Evolutionary conservation across 2,797 vertebrate genomes (phyloP).

Genomic region (Falco concolor): DNA sequence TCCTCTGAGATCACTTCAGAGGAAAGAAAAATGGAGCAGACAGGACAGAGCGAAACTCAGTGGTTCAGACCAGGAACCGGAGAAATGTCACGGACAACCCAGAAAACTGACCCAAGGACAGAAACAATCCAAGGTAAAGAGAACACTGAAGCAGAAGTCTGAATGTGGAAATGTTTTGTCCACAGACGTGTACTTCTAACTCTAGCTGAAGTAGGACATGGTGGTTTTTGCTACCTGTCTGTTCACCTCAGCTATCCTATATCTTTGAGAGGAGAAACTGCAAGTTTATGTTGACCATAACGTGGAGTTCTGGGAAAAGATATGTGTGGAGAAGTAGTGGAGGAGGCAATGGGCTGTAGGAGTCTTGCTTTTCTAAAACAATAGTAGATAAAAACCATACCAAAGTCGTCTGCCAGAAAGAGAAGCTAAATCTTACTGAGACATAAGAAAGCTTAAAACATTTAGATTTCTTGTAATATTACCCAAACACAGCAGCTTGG

Average conservation of each 20-base stretch:
- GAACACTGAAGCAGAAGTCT: neutral
- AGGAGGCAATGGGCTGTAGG: neutral
- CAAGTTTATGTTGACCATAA: neutral
- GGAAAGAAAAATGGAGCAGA: neutral
- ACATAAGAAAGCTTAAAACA: slow-evolving; percentile 27
- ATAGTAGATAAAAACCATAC: slow-evolving; percentile 10
- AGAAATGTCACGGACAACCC: neutral
- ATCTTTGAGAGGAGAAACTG: neutral
- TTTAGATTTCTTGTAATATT: slow-evolving; percentile 42
- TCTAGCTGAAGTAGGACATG: neutral
- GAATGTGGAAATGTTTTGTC: neutral
- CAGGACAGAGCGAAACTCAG: neutral
- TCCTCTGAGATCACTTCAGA: neutral
- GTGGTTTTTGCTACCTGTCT: neutral
- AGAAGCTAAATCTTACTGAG: neutral
- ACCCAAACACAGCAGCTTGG: slow-evolving; percentile 29
- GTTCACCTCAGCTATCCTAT: neutral
- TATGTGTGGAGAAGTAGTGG: neutral
- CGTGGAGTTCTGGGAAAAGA: neutral
- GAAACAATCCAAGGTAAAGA: neutral
- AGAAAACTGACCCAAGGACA: neutral
- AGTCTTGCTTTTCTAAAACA: slow-evolving; percentile 10
- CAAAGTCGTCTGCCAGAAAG: neutral
- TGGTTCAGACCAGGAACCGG: neutral
- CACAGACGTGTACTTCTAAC: neutral